Conservation (phyloP, 2,888 invertebrate genomes). For the Epistrophella euchroma region DNA sequence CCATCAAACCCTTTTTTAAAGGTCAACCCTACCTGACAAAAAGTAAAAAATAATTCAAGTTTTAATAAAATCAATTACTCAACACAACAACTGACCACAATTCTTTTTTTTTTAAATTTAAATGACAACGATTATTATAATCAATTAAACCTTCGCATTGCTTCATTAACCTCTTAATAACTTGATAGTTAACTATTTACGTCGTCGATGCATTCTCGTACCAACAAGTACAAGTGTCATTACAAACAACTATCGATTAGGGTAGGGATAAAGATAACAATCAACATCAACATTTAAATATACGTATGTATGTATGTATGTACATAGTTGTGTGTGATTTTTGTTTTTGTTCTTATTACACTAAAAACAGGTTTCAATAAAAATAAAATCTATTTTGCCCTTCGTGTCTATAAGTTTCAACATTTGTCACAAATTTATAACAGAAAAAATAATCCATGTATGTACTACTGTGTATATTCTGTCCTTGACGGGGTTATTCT, state of each 20-base stretch:
- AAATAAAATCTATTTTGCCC: conserved; percentile 37
- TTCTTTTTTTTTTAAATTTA: background rate
- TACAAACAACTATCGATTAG: conserved; percentile 46
- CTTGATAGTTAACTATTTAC: conserved; percentile 29
- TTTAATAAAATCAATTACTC: background rate
- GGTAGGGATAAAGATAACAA: conserved; percentile 31
- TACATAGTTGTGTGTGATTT: background rate
- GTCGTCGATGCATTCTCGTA: conserved; percentile 27
- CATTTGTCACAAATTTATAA: conserved; percentile 37
- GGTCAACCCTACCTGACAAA: background rate
- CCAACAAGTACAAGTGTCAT: conserved; percentile 35
- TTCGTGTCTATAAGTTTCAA: conserved; percentile 31
- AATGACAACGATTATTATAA: conserved; percentile 18
- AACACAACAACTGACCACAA: conserved; percentile 15
- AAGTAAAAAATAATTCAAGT: background rate
- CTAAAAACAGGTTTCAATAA: conserved; percentile 25
- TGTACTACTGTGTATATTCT: background rate
- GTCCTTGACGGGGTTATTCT: conserved; percentile 44
- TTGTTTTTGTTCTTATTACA: conserved; percentile 35
- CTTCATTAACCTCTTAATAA: conserved; percentile 21
- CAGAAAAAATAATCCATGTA: background rate
- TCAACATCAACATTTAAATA: conserved; percentile 29
- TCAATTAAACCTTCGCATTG: conserved; percentile 33
- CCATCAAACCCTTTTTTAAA: background rate
- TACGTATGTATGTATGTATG: too few species aligned